Percentiles rank a stretch among this genome's conserved stretches.
phyloP scores from a whole-genome alignment of 2,797 vertebrate species.

The Sphenopsis melanotis region DNA sequence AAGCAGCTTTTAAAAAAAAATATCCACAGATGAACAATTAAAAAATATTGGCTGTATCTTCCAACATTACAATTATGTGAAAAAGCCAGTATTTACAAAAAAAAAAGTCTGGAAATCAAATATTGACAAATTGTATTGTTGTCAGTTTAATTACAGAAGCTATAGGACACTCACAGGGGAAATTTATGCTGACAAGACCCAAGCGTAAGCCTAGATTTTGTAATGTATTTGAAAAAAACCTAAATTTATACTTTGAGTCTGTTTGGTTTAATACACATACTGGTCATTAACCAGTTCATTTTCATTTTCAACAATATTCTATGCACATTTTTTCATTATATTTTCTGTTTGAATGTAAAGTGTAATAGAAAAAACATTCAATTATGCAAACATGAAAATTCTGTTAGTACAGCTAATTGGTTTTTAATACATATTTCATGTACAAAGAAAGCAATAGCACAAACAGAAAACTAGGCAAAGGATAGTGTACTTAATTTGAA shows the following conservation, averaged over 20 bases:
- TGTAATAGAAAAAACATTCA: neutral
- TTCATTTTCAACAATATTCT: neutral
- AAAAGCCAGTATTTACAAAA: neutral
- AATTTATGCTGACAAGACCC: neutral
- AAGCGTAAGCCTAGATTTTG: neutral
- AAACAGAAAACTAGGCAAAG: neutral
- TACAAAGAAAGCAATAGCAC: neutral
- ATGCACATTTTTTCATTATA: neutral
- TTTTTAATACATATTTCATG: neutral
- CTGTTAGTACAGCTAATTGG: neutral
- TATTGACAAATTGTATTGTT: neutral
- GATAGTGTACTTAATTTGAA: neutral
- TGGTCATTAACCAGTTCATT: neutral
- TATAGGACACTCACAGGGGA: neutral
- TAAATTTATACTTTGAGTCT: neutral
- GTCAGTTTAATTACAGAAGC: neutral
- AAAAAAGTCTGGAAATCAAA: neutral
- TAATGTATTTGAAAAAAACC: neutral
- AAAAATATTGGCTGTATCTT: neutral
- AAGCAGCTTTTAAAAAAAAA: neutral
- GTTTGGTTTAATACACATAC: neutral
- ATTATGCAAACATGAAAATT: neutral
- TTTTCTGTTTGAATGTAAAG: neutral
- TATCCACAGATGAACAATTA: neutral
- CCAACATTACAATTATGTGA: neutral